Evolutionary conservation across 2,113 vertebrate genomes (phyloP).

Genomic region (Panthera leo): DNA sequence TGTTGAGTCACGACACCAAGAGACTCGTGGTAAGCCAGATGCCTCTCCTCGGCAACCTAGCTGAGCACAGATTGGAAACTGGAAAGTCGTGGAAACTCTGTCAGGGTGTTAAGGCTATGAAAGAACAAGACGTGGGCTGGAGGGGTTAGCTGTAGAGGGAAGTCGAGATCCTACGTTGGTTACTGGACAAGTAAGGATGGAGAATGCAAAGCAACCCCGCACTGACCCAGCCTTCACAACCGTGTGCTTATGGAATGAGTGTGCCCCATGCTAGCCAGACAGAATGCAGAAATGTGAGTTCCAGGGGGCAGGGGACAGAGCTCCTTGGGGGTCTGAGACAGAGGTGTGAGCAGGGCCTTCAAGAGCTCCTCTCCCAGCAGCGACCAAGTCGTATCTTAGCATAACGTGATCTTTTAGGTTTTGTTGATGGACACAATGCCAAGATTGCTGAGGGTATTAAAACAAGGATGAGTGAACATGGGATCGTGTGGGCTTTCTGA

Average conservation of each 20-base stretch:
- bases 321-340: neutral
- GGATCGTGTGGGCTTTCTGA: fast-evolving
- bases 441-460: fast-evolving
- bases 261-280: neutral
- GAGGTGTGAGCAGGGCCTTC: fast-evolving
- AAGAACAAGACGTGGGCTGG: neutral
- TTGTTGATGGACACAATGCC: neutral
- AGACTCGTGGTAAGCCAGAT: neutral
- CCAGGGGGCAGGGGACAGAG: fast-evolving
- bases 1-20: neutral
- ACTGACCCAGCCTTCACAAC: neutral
- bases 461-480: fast-evolving
- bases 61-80: neutral
- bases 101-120: neutral
- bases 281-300: neutral
- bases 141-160: neutral
- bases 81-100: neutral
- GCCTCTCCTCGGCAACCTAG: neutral
- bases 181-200: neutral
- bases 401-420: fast-evolving
- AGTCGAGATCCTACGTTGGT: too few relatives aligned
- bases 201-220: neutral
- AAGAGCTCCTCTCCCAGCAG: neutral
- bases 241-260: too few relatives aligned
- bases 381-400: fast-evolving